phyloP scores from a whole-genome alignment of 2,888 invertebrate species.

The Drosophila atroscutellata region DNA sequence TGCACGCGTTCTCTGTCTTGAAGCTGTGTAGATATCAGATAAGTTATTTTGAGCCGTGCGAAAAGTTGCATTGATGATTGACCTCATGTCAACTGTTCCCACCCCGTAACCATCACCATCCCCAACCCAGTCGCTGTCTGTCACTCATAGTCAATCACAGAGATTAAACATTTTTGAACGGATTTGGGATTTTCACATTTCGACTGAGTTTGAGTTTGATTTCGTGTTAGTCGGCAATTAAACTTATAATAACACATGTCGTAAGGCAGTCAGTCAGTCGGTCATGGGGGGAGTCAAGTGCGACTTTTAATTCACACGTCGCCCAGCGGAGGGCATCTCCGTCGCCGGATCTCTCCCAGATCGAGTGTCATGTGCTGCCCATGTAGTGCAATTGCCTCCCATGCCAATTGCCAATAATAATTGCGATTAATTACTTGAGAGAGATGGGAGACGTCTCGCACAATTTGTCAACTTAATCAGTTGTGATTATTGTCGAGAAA shows the following conservation, averaged over 20 bases:
- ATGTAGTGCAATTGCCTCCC: constrained; percentile 67
- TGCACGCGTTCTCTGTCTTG: no score
- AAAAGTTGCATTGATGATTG: constrained; percentile 14
- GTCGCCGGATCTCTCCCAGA: constrained; percentile 65
- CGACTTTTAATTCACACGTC: constrained; percentile 61
- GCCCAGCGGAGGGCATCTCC: constrained; percentile 73
- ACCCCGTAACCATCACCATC: constrained; percentile 6
- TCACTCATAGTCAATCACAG: constrained; percentile 12
- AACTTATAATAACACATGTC: constrained; percentile 33
- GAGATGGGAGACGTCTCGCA: constrained; percentile 37
- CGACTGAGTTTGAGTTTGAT: constrained; percentile 25
- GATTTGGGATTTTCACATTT: constrained; percentile 34
- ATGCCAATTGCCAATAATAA: constrained; percentile 53
- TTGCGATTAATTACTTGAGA: constrained; percentile 66
- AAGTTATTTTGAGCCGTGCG: constrained; percentile 16
- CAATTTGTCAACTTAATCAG: constrained; percentile 43
- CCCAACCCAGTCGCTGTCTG: constrained; percentile 24
- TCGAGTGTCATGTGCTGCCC: constrained; percentile 77
- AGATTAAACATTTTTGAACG: constrained; percentile 34
- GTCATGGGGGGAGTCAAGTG: background rate
- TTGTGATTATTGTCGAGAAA: constrained; percentile 2
- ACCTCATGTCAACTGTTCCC: constrained; percentile 26
- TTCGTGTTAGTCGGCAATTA: constrained; percentile 66
- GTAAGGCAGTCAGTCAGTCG: background rate
- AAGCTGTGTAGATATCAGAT: background rate